phyloP scores from a whole-genome alignment of 2,797 vertebrate species.

The Cirrhinus molitorella region DNA sequence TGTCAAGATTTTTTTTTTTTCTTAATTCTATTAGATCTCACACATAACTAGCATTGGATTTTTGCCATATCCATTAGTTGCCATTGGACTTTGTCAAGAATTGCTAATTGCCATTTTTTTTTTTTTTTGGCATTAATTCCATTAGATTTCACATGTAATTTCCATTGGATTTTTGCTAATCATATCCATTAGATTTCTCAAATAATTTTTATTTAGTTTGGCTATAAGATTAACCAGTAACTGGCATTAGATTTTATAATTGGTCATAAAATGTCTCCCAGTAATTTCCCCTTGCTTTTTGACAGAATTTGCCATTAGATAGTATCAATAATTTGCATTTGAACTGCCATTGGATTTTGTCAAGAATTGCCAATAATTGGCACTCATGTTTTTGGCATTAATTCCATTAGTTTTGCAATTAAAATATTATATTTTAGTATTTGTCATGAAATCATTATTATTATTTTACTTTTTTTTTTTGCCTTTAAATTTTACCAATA shows the following conservation, averaged over 20 bases:
- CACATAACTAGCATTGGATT: background rate
- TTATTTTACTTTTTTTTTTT: too few relatives aligned
- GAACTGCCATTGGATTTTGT: background rate
- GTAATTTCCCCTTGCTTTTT: background rate
- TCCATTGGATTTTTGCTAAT: background rate
- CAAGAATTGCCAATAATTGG: too few relatives aligned
- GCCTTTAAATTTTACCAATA: background rate
- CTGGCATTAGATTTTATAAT: background rate
- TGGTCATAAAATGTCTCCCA: background rate
- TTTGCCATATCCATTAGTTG: background rate
- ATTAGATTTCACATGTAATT: background rate
- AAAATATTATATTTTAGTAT: too few relatives aligned
- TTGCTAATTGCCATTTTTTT: background rate
- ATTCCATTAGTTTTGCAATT: too few relatives aligned
- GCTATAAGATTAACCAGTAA: background rate
- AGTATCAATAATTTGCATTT: background rate
- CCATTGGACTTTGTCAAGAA: background rate
- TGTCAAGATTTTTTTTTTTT: background rate
- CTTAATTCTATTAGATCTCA: background rate
- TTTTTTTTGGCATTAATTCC: background rate
- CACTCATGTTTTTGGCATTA: too few relatives aligned
- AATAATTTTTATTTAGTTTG: background rate
- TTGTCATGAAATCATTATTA: too few relatives aligned
- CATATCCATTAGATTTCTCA: background rate
- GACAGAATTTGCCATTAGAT: background rate